Conservation (phyloP, 2,113 vertebrate genomes). For the Cheirogaleus medius region DNA sequence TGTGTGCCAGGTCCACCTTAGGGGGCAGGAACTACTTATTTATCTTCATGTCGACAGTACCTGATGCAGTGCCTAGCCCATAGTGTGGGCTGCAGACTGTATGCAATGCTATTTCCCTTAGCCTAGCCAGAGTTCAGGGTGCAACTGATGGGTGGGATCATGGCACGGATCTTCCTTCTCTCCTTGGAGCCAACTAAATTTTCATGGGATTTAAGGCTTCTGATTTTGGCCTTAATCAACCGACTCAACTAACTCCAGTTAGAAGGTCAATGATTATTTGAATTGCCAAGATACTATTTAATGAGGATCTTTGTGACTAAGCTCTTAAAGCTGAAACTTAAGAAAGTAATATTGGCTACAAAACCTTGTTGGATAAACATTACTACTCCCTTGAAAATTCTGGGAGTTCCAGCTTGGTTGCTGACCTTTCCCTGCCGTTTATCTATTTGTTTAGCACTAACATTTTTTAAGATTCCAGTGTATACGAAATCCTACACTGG, state of each 20-base stretch:
- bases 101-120: rapidly evolving
- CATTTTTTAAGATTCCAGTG: background rate
- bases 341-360: background rate
- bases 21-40: background rate
- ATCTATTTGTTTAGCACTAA: background rate
- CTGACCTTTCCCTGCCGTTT: background rate
- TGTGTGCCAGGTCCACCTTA: background rate
- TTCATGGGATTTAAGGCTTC: background rate
- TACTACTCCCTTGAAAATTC: background rate
- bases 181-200: background rate
- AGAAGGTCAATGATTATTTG: background rate
- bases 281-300: background rate
- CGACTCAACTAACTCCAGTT: background rate
- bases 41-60: background rate
- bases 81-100: rapidly evolving
- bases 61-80: background rate
- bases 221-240: background rate
- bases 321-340: background rate
- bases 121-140: background rate
- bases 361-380: constrained; percentile 12
- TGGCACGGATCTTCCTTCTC: background rate
- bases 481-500: background rate
- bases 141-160: rapidly evolving
- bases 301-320: background rate
- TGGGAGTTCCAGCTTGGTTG: constrained; percentile 8